phyloP scores from a whole-genome alignment of 2,888 invertebrate genomes.

The Odiellus spinosus region DNA sequence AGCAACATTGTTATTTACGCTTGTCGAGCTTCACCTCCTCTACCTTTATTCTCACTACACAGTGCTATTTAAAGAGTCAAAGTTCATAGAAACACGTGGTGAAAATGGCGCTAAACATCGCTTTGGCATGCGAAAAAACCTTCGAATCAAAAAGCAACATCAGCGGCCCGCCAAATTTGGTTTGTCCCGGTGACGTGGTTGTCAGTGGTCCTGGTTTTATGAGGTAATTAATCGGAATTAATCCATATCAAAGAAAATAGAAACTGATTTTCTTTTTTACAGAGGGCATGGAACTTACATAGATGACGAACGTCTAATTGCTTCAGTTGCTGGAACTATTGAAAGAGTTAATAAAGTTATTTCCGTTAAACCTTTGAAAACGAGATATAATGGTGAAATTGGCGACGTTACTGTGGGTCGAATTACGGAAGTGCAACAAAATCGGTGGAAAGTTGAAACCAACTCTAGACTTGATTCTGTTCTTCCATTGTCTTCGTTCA shows the following conservation, averaged over 20 bases:
- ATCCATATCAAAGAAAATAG: background rate
- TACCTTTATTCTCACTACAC: too few species aligned
- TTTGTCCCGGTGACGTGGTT: constrained; percentile 74
- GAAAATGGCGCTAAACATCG: background rate
- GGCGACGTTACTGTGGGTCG: constrained; percentile 94
- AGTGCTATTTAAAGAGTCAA: too few species aligned
- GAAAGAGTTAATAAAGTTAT: constrained; percentile 89
- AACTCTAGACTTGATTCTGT: constrained; percentile 73
- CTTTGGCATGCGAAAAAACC: background rate
- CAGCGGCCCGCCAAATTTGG: constrained; percentile 20
- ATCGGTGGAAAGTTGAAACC: constrained; percentile 87
- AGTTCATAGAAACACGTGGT: too few species aligned
- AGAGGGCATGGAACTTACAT: constrained; percentile 96
- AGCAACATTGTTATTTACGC: too few species aligned
- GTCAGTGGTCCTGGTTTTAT: constrained; percentile 65
- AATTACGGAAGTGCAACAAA: constrained; percentile 58
- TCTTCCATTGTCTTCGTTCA: constrained; percentile 76
- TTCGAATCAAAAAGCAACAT: too few species aligned
- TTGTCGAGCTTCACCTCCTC: too few species aligned
- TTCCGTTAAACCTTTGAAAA: constrained; percentile 75
- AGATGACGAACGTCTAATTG: constrained; percentile 55
- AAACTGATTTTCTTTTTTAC: constrained; percentile 17
- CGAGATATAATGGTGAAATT: constrained; percentile 59
- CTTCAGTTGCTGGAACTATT: constrained; percentile 86
- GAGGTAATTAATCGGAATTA: constrained; percentile 40